Evolutionary conservation across 2,888 invertebrate genomes (phyloP), one percentile per base, ranked within the genome.

Genomic region (Danaus chrysippus): DNA sequence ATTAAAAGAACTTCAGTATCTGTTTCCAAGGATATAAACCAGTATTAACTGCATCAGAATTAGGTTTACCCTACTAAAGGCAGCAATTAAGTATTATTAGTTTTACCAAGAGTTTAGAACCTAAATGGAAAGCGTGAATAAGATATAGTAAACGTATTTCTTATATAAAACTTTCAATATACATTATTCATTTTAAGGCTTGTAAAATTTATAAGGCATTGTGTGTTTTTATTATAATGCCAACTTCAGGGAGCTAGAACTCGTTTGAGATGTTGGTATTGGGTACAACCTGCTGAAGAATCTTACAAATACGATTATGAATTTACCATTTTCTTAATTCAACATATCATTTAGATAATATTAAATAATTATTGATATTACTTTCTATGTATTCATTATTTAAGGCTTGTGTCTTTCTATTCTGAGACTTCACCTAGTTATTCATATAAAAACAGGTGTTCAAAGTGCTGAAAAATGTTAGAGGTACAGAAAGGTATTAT

Each of bases 391-490:
- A n/a, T n/a, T n/a, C n/a, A n/a, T n/a, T n/a, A n/a, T n/a, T n/a
- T n/a, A n/a, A n/a, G n/a, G n/a, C n/a, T n/a, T n/a, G n/a, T n/a
- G n/a, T n/a, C n/a, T n/a, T n/a, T n/a, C n/a, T n/a, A n/a, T n/a
- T n/a, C n/a, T n/a, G n/a, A n/a, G n/a, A n/a, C n/a, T n/a, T n/a
- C n/a, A n/a, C n/a, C n/a, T n/a, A n/a, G n/a, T 59, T 53, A 58
- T 54, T 56, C 59, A 54, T 64, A 62, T 67, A 62, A 69, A 44
- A 58, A 54, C 52, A 57, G 57, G 59, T 59, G 58, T 63, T 59
- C 61, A 65, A 69, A 64, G 67, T 69, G 68, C 67, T 64, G 57
- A 62, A 65, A 53, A 61, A 64, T 67, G 65, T 65, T 64, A 64
- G 56, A 54, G 58, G 42, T 56, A 42, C 61, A 62, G 58, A 67